Base-by-base conservation (phyloP, 2,888 invertebrate species). In the Xanthia togata region DNA sequence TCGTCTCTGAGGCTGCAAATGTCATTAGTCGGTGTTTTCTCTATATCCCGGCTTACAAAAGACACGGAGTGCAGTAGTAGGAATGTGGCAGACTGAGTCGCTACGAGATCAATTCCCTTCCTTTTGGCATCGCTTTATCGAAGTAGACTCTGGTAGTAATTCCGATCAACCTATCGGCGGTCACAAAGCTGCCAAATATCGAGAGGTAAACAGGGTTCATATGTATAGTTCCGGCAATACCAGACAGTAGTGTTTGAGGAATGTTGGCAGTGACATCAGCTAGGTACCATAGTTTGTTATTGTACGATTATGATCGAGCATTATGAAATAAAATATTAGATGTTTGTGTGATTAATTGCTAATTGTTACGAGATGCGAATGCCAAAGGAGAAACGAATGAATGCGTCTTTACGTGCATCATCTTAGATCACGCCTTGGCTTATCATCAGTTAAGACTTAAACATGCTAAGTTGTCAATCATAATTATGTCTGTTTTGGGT, bases 181-280 rank as follows among this genome's bases (percentile, higher is more conserved):
- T 73, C 60, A 73, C 60, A 71, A 74, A 41, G 79, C 68, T 81
- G 88, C 87, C 88, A 87, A 88, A 87, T 85, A 79, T 81, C 35
- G 65, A 72, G 38, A 69, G 57, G 65, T 64, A 75, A 77, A 47
- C 74, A 70, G 65, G 35, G 62, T 64, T 71, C 68, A 67, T 75
- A 70, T 73, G 50, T 64, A 73, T 82, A 55, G 70, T 86, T 87
- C 82, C 82, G 88, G 78, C 74, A 82, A 68, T 73, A 79, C 65
- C 63, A 65, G 62, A 69, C 68, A 70, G 44, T 35, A 72, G 55
- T 70, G 57, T 76, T 73, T 68, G 26, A 75, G 64, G 44, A 82
- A 87, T 87, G 70, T 82, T 79, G 77, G 71, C 77, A 73, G 64
- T 79, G 73, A 70, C 73, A 71, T 78, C 75, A 57, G 50, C n/a